These are phyloP conservation scores for Thereuonema tuberculata DNA, from an alignment of 1,140 invertebrate genomes.

Conservation along the genomic window DNA sequence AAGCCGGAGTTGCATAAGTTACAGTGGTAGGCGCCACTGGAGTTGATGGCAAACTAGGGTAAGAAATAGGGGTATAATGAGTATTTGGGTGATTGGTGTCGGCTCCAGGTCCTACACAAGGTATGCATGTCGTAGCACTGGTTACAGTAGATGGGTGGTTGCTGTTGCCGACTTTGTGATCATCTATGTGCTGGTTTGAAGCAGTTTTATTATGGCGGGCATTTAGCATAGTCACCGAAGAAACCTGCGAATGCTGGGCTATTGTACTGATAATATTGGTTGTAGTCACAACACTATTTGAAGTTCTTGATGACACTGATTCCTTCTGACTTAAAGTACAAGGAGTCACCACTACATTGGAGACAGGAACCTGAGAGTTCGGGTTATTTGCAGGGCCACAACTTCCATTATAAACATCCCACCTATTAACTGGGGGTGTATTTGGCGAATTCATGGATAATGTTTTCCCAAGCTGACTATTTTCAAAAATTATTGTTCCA, in stretches of 20 bases:
- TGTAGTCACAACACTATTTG: too few relatives aligned
- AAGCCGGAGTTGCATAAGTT: slow-evolving; percentile 4
- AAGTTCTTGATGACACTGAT: too few relatives aligned
- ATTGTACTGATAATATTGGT: too few relatives aligned
- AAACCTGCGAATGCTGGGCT: too few relatives aligned
- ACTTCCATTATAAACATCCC: neutral
- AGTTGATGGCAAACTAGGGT: slow-evolving; percentile 11
- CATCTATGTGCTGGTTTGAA: too few relatives aligned
- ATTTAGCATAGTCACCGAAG: too few relatives aligned
- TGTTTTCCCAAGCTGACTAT: neutral
- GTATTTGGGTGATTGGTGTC: slow-evolving; percentile 9
- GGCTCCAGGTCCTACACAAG: slow-evolving; percentile 2
- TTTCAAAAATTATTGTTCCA: neutral
- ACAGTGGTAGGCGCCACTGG: neutral
- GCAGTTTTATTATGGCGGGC: too few relatives aligned
- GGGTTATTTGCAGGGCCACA: neutral
- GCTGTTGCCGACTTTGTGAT: too few relatives aligned
- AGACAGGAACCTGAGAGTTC: neutral
- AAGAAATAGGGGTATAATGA: slow-evolving; percentile 12
- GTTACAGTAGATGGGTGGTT: neutral
- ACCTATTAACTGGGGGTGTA: too few relatives aligned
- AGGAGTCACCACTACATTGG: neutral
- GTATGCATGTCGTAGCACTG: neutral
- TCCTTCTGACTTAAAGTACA: too few relatives aligned
- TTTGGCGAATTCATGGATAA: too few relatives aligned